Evolutionary conservation across 2,888 invertebrate species (phyloP).

Genomic region (Philereme transversata): DNA sequence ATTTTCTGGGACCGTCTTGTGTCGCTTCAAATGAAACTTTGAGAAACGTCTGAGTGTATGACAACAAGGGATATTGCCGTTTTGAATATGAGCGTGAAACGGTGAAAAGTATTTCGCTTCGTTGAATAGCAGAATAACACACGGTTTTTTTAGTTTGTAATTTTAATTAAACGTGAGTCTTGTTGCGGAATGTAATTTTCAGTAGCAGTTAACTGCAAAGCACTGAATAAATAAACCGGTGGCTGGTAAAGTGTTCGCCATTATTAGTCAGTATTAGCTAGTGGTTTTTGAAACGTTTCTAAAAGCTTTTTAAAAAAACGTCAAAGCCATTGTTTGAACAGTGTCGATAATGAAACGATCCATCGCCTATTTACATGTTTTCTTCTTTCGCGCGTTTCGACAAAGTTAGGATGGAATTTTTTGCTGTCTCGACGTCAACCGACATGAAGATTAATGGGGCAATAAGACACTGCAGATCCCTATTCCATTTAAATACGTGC

Average conservation of each 20-base stretch:
- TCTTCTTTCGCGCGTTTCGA: conserved; percentile 16
- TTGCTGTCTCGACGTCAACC: conserved; percentile 21
- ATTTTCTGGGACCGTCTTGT: conserved; percentile 22
- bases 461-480: conserved; percentile 21
- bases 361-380: conserved; percentile 30
- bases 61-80: conserved; percentile 28
- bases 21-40: conserved; percentile 27
- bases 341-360: conserved; percentile 16
- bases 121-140: conserved; percentile 40
- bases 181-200: conserved; percentile 2
- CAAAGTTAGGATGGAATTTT: conserved; percentile 24
- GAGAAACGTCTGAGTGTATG: conserved; percentile 21
- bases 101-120: conserved; percentile 39
- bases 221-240: conserved; percentile 2
- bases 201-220: not conserved
- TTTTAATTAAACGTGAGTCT: conserved; percentile 5
- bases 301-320: not conserved
- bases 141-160: conserved; percentile 12
- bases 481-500: conserved; percentile 22
- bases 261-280: not conserved
- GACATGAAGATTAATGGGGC: conserved; percentile 29
- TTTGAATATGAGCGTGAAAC: conserved; percentile 33
- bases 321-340: conserved; percentile 5
- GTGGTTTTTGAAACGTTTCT: not conserved
- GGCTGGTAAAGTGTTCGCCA: not conserved